Evolutionary conservation across 1,140 invertebrate genomes (phyloP), one percentile per base, ranked within the genome.

Genomic region (Oedothorax gibbosus): DNA sequence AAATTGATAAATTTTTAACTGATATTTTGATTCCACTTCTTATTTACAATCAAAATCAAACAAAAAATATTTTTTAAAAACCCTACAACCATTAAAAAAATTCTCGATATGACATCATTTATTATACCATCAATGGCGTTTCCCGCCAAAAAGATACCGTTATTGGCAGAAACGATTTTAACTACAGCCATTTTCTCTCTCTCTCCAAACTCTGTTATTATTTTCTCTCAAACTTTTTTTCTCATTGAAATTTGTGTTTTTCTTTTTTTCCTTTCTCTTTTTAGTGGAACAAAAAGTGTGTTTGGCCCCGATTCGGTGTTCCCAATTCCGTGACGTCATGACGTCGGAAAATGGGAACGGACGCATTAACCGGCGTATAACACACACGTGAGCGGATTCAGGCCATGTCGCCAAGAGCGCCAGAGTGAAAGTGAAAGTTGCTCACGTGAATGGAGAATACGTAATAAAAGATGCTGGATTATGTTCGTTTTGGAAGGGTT

Each of bases 311-410:
- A 71, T 35, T 80, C 78, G 12, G 20, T 80, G 78, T 80, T 65
- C 78, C 54, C 78, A 80, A 80, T 80, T 80, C 54, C 20, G 65
- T 80, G 78, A 80, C 78, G 78, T 80, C 78, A 80, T 54, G 64
- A 20, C 66, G 78, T 65, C 78, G 78, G 57, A 80, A 80, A 77
- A 66, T 79, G 20, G 72, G 78, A 64, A 80, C 78, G 78, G 78
- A 80, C 64, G 78, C 78, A 80, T 80, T 80, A 66, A 64, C 18
- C 49, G 62, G 14, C 21, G 49, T 35, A 35, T 35, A 35, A 35
- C 35, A n/a, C 4, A 20, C 57, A 54, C 62, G 62, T 68, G 62
- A 66, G 15, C 65, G 65, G 66, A 80, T 80, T 71, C 65, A 71
- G 65, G 78, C 78, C 78, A 79, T 68, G 76, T 79, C 64, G 76